These are phyloP conservation scores for Calliphora vomitoria DNA, from an alignment of 2,888 invertebrate species.

Conservation along the genomic window DNA sequence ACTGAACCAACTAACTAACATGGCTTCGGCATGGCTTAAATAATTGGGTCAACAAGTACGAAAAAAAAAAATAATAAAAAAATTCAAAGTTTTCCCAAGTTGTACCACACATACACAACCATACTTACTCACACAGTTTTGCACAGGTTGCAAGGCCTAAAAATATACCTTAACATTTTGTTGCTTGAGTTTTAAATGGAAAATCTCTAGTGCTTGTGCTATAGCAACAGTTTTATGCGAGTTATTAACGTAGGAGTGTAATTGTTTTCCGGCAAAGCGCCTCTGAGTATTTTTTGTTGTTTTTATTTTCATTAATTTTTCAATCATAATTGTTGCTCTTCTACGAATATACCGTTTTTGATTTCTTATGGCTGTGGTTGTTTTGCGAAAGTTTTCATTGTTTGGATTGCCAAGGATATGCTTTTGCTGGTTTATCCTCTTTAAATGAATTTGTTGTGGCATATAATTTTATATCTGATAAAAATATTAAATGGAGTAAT, in stretches of 20 bases:
- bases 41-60: conserved; percentile 24
- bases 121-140: background rate
- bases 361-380: background rate
- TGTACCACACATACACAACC: background rate
- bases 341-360: background rate
- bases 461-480: too few relatives aligned
- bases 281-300: conserved; percentile 18
- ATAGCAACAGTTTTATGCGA: background rate
- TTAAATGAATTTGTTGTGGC: background rate
- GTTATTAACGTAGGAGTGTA: conserved; percentile 1
- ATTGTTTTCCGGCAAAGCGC: conserved; percentile 58
- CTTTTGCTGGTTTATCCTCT: background rate
- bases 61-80: background rate
- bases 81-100: background rate
- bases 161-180: background rate
- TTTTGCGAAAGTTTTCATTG: background rate
- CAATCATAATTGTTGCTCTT: conserved; percentile 40
- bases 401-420: background rate
- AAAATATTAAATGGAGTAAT: too few relatives aligned
- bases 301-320: conserved; percentile 29
- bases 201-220: background rate
- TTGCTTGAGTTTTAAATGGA: background rate
- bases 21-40: conserved; percentile 1
- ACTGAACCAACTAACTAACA: background rate
- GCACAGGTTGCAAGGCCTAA: background rate